Evolutionary conservation across 2,797 vertebrate genomes (phyloP), one percentile per base, ranked within the genome.

Genomic region (Oreonectes daqikongensis): DNA sequence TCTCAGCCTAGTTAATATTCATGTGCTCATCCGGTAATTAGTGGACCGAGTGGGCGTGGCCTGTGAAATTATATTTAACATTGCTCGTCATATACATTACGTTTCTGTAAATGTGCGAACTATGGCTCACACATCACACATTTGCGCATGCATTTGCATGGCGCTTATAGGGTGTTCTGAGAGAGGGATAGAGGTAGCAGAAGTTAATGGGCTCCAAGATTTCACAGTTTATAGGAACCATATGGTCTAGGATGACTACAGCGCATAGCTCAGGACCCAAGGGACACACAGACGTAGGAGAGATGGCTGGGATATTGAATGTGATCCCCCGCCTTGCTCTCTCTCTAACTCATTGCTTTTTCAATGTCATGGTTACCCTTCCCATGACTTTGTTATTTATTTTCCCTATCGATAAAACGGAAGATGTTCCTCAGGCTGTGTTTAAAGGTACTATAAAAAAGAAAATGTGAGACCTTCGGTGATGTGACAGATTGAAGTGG

Each of bases 41-140:
- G 85, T 81, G 42, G 84, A 70, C 83, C 32, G 79, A 85, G 69
- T 86, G 91, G 92, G 89, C 28, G 85, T 91, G 91, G 91, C 85
- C 87, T 86, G 83, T 6, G 24, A 24, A n/a, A 28, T 63, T 69
- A 14, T 48, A 17, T 52, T 69, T 61, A 26, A 63, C 15, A 15
- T 50, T 2, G 28, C 53, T 38, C 15, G 26, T 60, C 55, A 20
- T 76, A 26, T 48, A 48, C 40, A 9, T 68, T 60, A 4, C 35
- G 4, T 55, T 24, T 68, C 52, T 59, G 53, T 46, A 48, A 17
- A 63, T 8, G 4, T 60, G 10, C 20, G 30, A 69, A 46, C 66
- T 46, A 46, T 57, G 52, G 12, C 42, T 28, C 22, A 28, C 7
- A 1, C 8, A 26, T 30, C 53, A 61, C 42, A 70, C 60, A 73